Evolutionary conservation across 2,888 invertebrate species (phyloP).

Genomic region (Salpingus planirostris): DNA sequence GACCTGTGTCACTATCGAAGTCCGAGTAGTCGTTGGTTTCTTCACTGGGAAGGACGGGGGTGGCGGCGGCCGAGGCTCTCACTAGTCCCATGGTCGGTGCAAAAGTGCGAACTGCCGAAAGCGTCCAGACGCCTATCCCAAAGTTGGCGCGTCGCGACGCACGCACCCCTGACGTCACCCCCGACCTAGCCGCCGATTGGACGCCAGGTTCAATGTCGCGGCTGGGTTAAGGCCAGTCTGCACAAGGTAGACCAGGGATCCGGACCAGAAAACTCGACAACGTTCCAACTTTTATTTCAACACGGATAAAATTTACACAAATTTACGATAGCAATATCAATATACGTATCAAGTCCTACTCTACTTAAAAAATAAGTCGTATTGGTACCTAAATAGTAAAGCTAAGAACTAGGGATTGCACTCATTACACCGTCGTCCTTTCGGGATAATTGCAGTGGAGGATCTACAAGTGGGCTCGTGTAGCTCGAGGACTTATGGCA

Average conservation of each 20-base stretch:
- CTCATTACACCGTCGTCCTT: too few relatives aligned
- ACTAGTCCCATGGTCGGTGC: conserved; percentile 23
- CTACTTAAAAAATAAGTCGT: conserved; percentile 12
- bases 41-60: conserved; percentile 26
- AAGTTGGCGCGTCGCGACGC: conserved; percentile 28
- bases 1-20: conserved; percentile 19
- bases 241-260: conserved; percentile 28
- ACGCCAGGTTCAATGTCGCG: conserved; percentile 34
- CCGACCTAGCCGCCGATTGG: conserved; percentile 48
- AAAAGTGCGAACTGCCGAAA: conserved; percentile 8
- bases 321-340: background rate
- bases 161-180: conserved; percentile 49
- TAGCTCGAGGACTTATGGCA: too few relatives aligned
- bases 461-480: too few relatives aligned
- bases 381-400: conserved; percentile 7
- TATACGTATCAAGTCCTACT: background rate
- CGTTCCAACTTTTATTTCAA: background rate
- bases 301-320: background rate
- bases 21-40: conserved; percentile 24
- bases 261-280: conserved; percentile 3
- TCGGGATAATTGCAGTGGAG: too few relatives aligned
- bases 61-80: conserved; percentile 15
- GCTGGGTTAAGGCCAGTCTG: conserved; percentile 39
- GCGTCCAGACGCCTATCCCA: conserved; percentile 18
- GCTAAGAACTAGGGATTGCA: background rate